These are phyloP conservation scores for Pachypanchax playfairii DNA, from an alignment of 2,113 vertebrate species.

Conservation along the genomic window DNA sequence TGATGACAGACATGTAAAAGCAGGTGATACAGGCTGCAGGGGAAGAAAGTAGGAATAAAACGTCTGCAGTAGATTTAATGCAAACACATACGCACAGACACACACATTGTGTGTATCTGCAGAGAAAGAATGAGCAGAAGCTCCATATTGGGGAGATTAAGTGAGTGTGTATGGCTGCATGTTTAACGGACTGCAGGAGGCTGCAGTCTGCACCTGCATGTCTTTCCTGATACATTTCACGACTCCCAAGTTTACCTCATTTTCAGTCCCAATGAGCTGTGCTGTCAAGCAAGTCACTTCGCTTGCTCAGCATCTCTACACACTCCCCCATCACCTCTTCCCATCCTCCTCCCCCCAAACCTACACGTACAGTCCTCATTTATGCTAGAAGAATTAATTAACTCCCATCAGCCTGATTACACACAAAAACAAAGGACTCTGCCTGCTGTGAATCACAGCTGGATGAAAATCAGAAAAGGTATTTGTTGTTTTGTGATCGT, in stretches of 20 bases:
- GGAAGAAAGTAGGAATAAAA: slow-evolving; percentile 24
- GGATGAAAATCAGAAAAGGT: slow-evolving; percentile 17
- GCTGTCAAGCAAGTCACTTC: slow-evolving; percentile 29
- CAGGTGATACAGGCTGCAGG: slow-evolving; percentile 17
- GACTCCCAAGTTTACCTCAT: slow-evolving; percentile 6
- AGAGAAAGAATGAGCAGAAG: slow-evolving; percentile 1
- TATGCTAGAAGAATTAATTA: slow-evolving; percentile 60
- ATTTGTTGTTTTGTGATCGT: slow-evolving; percentile 3
- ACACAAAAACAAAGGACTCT: slow-evolving; percentile 16
- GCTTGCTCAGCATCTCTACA: slow-evolving; percentile 62
- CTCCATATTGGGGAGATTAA: slow-evolving; percentile 1
- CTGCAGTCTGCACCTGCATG: slow-evolving; percentile 29
- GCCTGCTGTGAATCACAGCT: slow-evolving; percentile 13
- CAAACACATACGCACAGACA: not conserved
- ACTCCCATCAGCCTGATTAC: slow-evolving; percentile 38
- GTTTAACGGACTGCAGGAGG: slow-evolving; percentile 18
- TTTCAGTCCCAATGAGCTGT: slow-evolving; percentile 41
- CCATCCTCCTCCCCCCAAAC: not conserved
- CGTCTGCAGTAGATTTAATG: slow-evolving; percentile 4
- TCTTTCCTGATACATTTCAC: slow-evolving; percentile 36
- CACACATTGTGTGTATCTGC: slow-evolving; percentile 9
- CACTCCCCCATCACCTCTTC: not conserved
- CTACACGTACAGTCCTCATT: slow-evolving; percentile 19
- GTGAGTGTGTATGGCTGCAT: not conserved
- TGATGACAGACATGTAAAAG: slow-evolving; percentile 42